Evolutionary conservation across 2,888 invertebrate genomes (phyloP), one percentile per base, ranked within the genome.

Genomic region (Cylindroiulus punctatus): DNA sequence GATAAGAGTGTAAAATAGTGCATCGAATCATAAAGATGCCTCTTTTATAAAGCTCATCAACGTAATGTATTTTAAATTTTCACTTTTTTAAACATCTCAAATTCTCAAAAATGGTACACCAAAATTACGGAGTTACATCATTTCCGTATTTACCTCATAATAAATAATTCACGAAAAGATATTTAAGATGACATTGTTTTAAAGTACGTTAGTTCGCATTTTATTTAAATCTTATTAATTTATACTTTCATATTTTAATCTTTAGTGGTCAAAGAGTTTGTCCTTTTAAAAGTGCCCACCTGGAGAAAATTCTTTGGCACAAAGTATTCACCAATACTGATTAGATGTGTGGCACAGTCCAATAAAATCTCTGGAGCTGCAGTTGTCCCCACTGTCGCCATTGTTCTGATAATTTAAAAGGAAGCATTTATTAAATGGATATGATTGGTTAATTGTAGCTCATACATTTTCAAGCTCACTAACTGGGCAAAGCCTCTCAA

Each of bases 311-410:
- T 3, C 40, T 32, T 81, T 81, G 82, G 32, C 2, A 32, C 36
- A 3, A 19, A 7, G n/a, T 36, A 81, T n/a, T 81, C 82, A n/a
- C 82, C 82, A 19, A 81, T 81, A 14, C 82, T 81, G n/a, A 81
- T 81, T 40, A 81, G n/a, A 81, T 81, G 40, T 12, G 82, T 36
- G 19, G 40, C 8, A 32, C 32, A n/a, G n/a, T 81, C 82, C 17
- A 81, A 81, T 19, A 81, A 36, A 32, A 81, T 36, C 19, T 81
- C 82, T 32, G 82, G 82, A 7, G 32, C 36, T 36, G 82, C 40
- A 19, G n/a, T 81, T 19, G 17, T 40, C 12, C 82, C 82, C 30
- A 81, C 32, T 40, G 30, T 2, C 17, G 32, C 32, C 82, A 81
- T 81, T 12, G 82, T 36, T 40, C 82, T 81, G 40, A 36, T 32